phyloP scores from a whole-genome alignment of 1,140 invertebrate genomes.

The Homarus americanus region DNA sequence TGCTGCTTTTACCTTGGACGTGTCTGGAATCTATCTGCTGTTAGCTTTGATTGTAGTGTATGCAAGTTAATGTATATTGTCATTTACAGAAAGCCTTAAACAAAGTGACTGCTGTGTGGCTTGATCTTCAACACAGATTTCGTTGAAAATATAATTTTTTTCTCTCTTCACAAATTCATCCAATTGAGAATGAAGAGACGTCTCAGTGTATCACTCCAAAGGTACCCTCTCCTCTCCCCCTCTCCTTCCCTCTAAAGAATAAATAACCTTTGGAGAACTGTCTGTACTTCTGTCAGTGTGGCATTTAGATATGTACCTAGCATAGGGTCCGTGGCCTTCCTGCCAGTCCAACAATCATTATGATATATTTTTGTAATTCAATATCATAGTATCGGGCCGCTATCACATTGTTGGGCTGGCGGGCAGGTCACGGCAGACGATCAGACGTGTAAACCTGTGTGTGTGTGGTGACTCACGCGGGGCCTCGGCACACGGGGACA shows the following conservation, averaged over 20 bases:
- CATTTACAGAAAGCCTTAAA: conserved; percentile 52
- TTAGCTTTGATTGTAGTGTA: conserved; percentile 58
- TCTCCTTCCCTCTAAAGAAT: not conserved
- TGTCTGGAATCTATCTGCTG: conserved; percentile 4
- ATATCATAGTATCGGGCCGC: conserved; percentile 45
- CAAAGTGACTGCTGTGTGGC: conserved; percentile 30
- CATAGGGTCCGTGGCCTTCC: conserved; percentile 20
- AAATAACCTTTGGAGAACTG: conserved; percentile 19
- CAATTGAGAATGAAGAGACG: not conserved
- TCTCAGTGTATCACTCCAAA: conserved; percentile 23
- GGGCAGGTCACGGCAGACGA: conserved; percentile 4
- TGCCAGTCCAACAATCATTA: conserved; percentile 35
- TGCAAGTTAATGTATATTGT: conserved; percentile 43
- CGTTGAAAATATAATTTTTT: not conserved
- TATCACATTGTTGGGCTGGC: conserved; percentile 44
- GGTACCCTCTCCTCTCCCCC: not conserved
- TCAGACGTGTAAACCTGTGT: not conserved
- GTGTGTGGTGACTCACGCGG: not conserved
- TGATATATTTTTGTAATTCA: conserved; percentile 60
- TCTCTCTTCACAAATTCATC: conserved; percentile 8
- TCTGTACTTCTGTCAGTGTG: conserved; percentile 54
- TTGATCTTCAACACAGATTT: not conserved
- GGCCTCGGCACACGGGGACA: no score
- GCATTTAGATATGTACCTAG: conserved; percentile 41
- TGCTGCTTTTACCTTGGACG: not conserved